Evolutionary conservation across 2,113 vertebrate species (phyloP).

Genomic region (Willisornis vidua): DNA sequence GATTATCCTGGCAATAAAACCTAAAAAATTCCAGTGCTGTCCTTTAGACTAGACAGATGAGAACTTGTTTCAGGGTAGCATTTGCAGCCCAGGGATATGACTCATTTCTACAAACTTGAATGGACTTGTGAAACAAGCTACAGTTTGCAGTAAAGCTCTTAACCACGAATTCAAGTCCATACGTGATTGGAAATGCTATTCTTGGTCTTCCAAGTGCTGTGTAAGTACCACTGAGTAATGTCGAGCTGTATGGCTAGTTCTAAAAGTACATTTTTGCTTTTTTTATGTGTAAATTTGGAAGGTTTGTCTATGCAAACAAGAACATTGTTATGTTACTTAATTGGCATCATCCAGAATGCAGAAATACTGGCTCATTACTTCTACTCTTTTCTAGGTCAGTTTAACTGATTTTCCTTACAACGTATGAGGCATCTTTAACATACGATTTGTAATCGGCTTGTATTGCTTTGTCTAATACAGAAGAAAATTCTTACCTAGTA

Average conservation of each 20-base stretch:
- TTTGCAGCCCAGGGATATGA: background rate
- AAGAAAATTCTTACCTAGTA: background rate
- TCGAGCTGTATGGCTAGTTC: background rate
- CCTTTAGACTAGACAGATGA: background rate
- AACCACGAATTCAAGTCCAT: background rate
- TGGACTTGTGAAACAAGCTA: background rate
- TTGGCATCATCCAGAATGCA: background rate
- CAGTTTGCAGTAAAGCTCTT: background rate
- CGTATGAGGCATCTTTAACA: background rate
- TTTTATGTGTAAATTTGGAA: background rate
- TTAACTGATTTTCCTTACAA: background rate
- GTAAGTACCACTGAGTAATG: background rate
- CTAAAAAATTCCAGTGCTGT: background rate
- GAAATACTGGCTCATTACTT: background rate
- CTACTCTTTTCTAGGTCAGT: background rate
- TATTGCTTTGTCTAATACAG: background rate
- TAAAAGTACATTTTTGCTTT: background rate
- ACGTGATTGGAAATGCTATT: background rate
- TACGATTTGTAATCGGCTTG: background rate
- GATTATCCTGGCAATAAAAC: background rate
- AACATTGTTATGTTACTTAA: background rate
- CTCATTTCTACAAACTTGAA: slow-evolving; percentile 25
- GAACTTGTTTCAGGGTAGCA: background rate
- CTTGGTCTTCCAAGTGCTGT: background rate
- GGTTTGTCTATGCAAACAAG: background rate